These are phyloP conservation scores for Athetis lepigone DNA, from an alignment of 2,888 invertebrate species.

Conservation along the genomic window DNA sequence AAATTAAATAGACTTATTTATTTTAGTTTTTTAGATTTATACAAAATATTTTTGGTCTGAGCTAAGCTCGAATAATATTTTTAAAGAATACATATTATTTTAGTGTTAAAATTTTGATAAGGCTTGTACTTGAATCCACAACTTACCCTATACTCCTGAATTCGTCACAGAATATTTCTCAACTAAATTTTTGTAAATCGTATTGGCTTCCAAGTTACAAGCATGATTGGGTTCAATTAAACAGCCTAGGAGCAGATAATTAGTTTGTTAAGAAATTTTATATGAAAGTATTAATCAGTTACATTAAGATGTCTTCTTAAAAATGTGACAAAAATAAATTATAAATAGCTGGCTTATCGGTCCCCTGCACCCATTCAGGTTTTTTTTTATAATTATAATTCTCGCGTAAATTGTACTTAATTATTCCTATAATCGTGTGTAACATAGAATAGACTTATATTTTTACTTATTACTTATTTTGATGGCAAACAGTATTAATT, in stretches of 20 bases:
- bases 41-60: conserved; percentile 25
- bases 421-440: conserved; percentile 27
- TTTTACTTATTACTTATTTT: conserved; percentile 36
- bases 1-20: conserved; percentile 26
- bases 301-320: conserved; percentile 5
- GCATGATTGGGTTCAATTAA: conserved; percentile 5
- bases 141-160: background rate
- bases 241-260: background rate
- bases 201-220: conserved; percentile 1
- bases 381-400: conserved; percentile 9
- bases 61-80: conserved; percentile 36
- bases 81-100: background rate
- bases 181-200: background rate
- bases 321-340: conserved; percentile 15
- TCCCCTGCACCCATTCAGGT: conserved; percentile 29
- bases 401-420: conserved; percentile 22
- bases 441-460: conserved; percentile 17
- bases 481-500: conserved; percentile 63
- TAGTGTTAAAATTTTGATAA: background rate
- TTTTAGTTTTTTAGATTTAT: conserved; percentile 29
- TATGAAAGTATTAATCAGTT: background rate
- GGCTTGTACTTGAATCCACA: conserved; percentile 3
- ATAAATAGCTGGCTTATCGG: conserved; percentile 15
- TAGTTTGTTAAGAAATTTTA: background rate
- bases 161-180: background rate